phyloP scores from a whole-genome alignment of 2,888 invertebrate genomes.

The Steinernema hermaphroditum region DNA sequence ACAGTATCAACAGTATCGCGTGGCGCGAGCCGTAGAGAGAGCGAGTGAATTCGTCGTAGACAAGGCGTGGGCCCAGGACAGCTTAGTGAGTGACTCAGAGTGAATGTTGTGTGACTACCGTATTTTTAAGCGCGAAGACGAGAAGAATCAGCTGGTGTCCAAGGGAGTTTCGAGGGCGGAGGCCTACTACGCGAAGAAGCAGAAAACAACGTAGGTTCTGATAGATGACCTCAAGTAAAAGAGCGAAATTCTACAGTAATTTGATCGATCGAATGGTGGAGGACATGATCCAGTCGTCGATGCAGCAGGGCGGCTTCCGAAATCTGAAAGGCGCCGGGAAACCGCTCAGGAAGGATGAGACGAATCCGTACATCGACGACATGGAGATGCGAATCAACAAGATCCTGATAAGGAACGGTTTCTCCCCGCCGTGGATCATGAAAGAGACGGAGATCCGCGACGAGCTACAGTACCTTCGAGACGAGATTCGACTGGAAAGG shows the following conservation, averaged over 20 bases:
- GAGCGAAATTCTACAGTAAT: constrained; percentile 63
- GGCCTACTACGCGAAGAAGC: constrained; percentile 74
- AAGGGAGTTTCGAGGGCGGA: constrained; percentile 69
- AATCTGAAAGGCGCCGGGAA: constrained; percentile 82
- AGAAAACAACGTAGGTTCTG: constrained; percentile 75
- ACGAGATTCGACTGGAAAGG: not conserved
- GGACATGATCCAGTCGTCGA: constrained; percentile 86
- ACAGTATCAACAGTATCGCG: constrained; percentile 76
- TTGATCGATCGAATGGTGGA: constrained; percentile 86
- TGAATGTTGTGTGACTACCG: not conserved
- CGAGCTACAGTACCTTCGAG: constrained; percentile 58
- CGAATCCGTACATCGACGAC: constrained; percentile 84
- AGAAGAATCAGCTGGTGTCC: constrained; percentile 72
- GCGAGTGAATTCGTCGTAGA: constrained; percentile 70
- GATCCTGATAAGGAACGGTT: constrained; percentile 80
- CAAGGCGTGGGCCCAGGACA: constrained; percentile 48
- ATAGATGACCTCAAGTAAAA: not conserved
- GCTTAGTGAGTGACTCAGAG: not conserved
- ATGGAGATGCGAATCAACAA: constrained; percentile 84
- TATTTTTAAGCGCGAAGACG: constrained; percentile 65
- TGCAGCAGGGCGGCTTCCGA: constrained; percentile 85
- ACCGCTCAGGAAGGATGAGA: constrained; percentile 75
- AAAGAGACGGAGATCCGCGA: constrained; percentile 82
- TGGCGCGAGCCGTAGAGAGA: constrained; percentile 76
- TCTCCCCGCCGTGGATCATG: constrained; percentile 86